Percentiles rank a stretch among this genome's conserved stretches.
phyloP scores from a whole-genome alignment of 2,113 vertebrate species.

The Podilymbus podiceps region DNA sequence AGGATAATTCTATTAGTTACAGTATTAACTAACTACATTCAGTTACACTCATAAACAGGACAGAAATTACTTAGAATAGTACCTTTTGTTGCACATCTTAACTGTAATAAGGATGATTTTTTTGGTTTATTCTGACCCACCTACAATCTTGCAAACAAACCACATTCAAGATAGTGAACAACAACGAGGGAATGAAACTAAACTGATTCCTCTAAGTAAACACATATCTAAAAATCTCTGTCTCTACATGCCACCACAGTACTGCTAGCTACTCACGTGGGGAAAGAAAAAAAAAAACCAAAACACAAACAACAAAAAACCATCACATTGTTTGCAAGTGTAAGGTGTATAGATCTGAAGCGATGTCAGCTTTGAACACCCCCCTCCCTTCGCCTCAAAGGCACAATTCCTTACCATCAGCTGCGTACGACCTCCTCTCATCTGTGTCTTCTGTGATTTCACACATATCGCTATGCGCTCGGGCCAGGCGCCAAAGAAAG shows the following conservation, averaged over 20 bases:
- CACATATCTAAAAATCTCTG: not conserved
- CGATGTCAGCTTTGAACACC: fast-evolving
- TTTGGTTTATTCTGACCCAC: not conserved
- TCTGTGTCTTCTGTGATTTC: constrained; percentile 72
- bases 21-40: not conserved
- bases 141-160: not conserved
- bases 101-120: not conserved
- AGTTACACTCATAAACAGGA: not conserved
- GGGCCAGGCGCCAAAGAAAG: constrained; percentile 91
- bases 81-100: not conserved
- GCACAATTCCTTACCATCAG: not conserved
- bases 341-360: fast-evolving
- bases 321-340: not conserved
- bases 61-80: not conserved
- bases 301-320: no score
- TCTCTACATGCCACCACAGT: no score
- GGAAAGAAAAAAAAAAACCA: no score
- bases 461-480: constrained; percentile 89
- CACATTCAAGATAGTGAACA: not conserved
- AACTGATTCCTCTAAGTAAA: not conserved
- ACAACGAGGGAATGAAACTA: not conserved
- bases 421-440: constrained; percentile 80
- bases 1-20: no score
- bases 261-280: not conserved
- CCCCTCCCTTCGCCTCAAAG: fast-evolving